Percentiles rank a stretch among this genome's conserved stretches.
These are phyloP conservation scores for Nemurella pictetii DNA, from an alignment of 2,888 invertebrate species.

Conservation along the genomic window DNA sequence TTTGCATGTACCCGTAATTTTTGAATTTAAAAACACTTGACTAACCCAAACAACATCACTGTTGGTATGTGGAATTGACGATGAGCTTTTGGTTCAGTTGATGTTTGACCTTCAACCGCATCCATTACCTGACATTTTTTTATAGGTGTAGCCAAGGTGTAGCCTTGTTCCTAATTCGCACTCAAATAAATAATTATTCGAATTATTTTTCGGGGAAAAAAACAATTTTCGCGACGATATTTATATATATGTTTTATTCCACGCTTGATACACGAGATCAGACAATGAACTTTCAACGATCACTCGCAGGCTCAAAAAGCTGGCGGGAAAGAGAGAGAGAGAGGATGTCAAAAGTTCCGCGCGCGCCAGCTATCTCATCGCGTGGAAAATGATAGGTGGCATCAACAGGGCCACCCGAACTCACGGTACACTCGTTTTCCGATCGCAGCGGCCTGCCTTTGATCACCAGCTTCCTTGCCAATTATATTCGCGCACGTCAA, in stretches of 20 bases:
- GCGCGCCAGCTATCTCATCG: not conserved
- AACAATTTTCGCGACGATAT: not conserved
- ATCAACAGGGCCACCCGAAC: not conserved
- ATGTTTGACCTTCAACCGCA: too few relatives aligned
- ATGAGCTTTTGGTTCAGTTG: too few relatives aligned
- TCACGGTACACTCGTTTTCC: not conserved
- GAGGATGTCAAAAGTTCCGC: not conserved
- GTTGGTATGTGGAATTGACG: too few relatives aligned
- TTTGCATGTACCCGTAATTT: too few relatives aligned
- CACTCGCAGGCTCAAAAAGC: not conserved
- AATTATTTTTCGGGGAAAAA: not conserved
- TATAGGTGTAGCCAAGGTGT: too few relatives aligned
- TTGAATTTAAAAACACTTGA: too few relatives aligned
- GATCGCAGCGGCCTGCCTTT: not conserved
- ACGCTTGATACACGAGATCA: not conserved
- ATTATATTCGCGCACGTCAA: not conserved
- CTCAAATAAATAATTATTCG: not conserved
- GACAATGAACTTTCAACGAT: constrained; percentile 7
- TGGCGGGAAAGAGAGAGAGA: not conserved
- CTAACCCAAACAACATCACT: too few relatives aligned
- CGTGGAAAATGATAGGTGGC: constrained; percentile 8
- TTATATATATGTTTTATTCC: not conserved
- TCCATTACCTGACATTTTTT: too few relatives aligned
- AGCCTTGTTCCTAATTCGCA: too few relatives aligned
- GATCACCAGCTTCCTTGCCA: not conserved